phyloP scores from a whole-genome alignment of 2,113 vertebrate species.

The Aramus guarauna region DNA sequence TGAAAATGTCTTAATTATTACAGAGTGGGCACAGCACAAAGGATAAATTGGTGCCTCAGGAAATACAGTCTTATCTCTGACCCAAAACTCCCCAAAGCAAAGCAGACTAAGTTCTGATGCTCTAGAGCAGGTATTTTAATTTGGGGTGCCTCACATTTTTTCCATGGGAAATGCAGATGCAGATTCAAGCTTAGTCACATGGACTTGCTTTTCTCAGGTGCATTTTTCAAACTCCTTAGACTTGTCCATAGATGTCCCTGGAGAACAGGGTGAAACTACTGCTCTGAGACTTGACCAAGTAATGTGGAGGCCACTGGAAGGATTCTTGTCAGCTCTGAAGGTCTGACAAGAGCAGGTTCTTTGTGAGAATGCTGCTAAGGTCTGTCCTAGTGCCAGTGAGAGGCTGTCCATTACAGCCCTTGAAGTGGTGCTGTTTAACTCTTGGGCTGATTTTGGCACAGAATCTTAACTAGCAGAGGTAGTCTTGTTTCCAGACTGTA shows the following conservation, averaged over 20 bases:
- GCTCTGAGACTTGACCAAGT: not conserved
- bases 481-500: not conserved
- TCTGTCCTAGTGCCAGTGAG: too few species aligned
- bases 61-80: not conserved
- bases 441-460: not conserved
- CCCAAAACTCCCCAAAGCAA: not conserved
- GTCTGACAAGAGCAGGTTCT: not conserved
- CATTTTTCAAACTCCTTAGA: not conserved
- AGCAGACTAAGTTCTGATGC: not conserved
- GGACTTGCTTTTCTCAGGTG: not conserved
- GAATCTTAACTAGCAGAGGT: not conserved
- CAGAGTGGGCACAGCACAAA: not conserved
- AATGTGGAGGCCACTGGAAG: not conserved
- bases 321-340: not conserved
- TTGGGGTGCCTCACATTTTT: not conserved
- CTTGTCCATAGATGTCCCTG: not conserved
- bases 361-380: not conserved
- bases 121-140: not conserved
- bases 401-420: not conserved
- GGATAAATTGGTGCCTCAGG: not conserved
- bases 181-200: not conserved
- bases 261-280: not conserved
- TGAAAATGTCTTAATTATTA: not conserved
- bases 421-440: not conserved
- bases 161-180: not conserved